Evolutionary conservation across 2,113 vertebrate species (phyloP), one percentile per base, ranked within the genome.

Genomic region (Megalops atlanticus): DNA sequence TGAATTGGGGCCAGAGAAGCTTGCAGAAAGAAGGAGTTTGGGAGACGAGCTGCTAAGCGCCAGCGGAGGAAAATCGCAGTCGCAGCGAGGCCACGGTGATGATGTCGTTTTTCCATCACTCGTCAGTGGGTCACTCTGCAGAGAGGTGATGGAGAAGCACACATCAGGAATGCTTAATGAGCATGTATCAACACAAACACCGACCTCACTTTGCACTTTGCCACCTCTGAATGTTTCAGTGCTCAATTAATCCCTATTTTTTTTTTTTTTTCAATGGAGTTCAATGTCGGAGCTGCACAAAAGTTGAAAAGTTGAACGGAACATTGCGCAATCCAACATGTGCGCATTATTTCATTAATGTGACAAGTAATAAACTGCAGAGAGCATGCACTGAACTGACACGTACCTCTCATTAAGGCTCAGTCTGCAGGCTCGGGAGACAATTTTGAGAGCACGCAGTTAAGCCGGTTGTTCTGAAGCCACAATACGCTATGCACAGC

Each of bases 241-340:
- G n/a, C 58, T 58, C 21, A 11, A n/a, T 64, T 8, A 31, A 64
- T 64, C 58, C 58, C 41, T 38, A 24, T 49, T 45, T 71, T 35
- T 69, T 45, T 64, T 11, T 91, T 90, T 87, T 90, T 89, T 89
- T 88, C 87, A 58, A 24, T 4, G 4, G 21, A 58, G 2, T n/a
- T 92, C 88, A 89, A 86, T 82, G 86, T 84, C 84, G 86, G 85
- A 91, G 86, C 86, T 87, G 89, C 85, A 83, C 89, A 88, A 88
- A 88, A 47, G 89, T 92, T 92, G 71, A 91, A 90, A 92, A 92
- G 92, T 90, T 92, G 86, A 91, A 88, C 79, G 86, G 84, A 88
- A 88, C 85, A 86, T 92, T 93, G 89, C 89, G 89, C 90, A 92
- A 91, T 88, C 82, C 81, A n/a, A 88, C 87, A 72, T 14, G 85